Evolutionary conservation across 1,140 invertebrate genomes (phyloP), one percentile per base, ranked within the genome.

Genomic region (Leptopilina clavipes): DNA sequence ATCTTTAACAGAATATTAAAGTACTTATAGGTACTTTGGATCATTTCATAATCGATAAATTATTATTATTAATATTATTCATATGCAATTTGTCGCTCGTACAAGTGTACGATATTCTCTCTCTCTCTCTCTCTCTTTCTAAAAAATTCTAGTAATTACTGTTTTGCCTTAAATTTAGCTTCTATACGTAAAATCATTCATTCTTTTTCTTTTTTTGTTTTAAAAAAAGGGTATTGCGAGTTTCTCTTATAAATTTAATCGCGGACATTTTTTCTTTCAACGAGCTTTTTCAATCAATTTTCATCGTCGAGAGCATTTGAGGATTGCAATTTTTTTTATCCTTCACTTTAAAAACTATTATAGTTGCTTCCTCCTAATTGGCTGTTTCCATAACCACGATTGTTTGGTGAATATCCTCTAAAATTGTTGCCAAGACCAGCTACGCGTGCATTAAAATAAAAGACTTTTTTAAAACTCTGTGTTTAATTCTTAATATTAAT

Each of bases 361-460:
- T 90, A 91, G 82, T 91, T 91, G 75, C 83, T 91, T 37, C 90
- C 90, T n/a, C 90, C 88, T 52, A 91, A 76, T 79, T 91, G 89
- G 75, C 84, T 89, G 74, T 85, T 89, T 76, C 80, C 79, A 70
- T 90, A 90, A n/a, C 87, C 88, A 80, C 90, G 83, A 73, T 88
- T 90, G 74, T 85, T 90, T 1, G 88, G 86, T 19, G 89, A 90
- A 48, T 87, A 91, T 77, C 89, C 88, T 81, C 90, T 88, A 78
- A 91, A 91, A 78, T 89, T 91, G 45, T 88, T 91, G 12, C 89
- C 88, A 71, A 91, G 79, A 40, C 90, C 90, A 91, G 65, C 1
- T 48, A 40, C 8, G 74, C 11, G 76, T 40, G 37, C 37, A 9
- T 40, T 70, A 52, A 37, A 73, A 71, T 37, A 40, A 48, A 71